phyloP scores from a whole-genome alignment of 1,140 invertebrate species.

The Archivesica marissinica region DNA sequence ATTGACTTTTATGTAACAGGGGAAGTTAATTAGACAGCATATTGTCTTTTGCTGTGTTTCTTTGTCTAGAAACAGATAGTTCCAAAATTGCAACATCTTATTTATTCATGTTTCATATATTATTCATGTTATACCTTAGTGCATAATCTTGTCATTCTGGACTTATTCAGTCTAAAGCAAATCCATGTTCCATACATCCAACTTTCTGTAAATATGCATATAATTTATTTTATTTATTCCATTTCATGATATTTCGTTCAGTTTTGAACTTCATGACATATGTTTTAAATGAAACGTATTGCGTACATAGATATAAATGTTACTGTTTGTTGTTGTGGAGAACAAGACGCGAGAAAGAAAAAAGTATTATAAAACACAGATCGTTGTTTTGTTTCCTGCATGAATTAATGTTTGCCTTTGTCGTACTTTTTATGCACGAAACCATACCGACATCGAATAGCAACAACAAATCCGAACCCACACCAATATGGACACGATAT shows the following conservation, averaged over 20 bases:
- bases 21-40: too few species aligned
- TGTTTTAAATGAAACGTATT: not conserved
- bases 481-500: too few species aligned
- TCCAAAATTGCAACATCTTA: not conserved
- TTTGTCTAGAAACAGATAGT: not conserved
- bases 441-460: too few species aligned
- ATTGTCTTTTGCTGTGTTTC: not conserved
- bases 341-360: slow-evolving; percentile 5
- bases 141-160: not conserved
- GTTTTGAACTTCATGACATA: slow-evolving; percentile 16
- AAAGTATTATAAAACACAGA: too few species aligned
- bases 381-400: too few species aligned
- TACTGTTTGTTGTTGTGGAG: slow-evolving; percentile 8
- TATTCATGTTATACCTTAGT: not conserved
- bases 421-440: too few species aligned
- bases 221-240: slow-evolving; percentile 25
- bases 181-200: slow-evolving; percentile 9
- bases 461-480: too few species aligned
- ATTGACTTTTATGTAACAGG: too few species aligned
- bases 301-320: not conserved
- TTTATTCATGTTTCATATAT: not conserved
- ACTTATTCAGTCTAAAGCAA: not conserved
- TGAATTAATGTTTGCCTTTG: too few species aligned
- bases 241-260: slow-evolving; percentile 19
- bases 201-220: slow-evolving; percentile 9